Evolutionary conservation across 2,797 vertebrate species (phyloP), one percentile per base, ranked within the genome.

Genomic region (Cephalopachus bancanus): DNA sequence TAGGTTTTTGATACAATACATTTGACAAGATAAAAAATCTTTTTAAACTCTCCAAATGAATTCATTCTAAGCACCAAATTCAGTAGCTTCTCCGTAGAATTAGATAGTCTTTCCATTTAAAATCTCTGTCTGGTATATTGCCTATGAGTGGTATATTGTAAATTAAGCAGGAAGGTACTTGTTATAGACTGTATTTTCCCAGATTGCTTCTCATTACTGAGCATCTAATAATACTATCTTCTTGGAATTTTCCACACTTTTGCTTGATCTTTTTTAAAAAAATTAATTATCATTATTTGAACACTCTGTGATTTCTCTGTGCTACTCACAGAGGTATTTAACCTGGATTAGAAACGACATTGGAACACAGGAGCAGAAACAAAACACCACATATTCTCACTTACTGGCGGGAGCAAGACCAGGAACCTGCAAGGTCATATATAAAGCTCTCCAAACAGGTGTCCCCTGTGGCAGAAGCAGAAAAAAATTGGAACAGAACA

Each of bases 1-100:
- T 94, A 81, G 89, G 22, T 79, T 95, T 96, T 95, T 60, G 89
- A 81, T 60, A 60, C 26, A 75, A 65, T 76, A 26, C 30, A 69
- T 97, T 94, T 81, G 89, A 88, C 22, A 86, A 83, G 89, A 93
- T 75, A 91, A 94, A 96, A 94, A 75, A 89, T 81, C 49, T 64
- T 86, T 83, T 69, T 86, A 87, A 91, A 95, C 4, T 51, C 28
- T 19, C 75, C 51, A 81, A 69, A 79, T 94, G 84, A 97, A 93
- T 95, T 96, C 33, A 93, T 91, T 75, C 89, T 83, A n/a, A 69
- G 49, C 44, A n/a, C 19, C 80, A 92, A 90, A 86, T 83, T 97
- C 22, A 53, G 69, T 37, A 85, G 72, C 85, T 89, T 95, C 74
- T 19, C 91, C 75, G 28, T 76, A 80, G 94, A 89, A 51, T 84